phyloP scores from a whole-genome alignment of 2,113 vertebrate genomes.

The Otolemur garnettii region DNA sequence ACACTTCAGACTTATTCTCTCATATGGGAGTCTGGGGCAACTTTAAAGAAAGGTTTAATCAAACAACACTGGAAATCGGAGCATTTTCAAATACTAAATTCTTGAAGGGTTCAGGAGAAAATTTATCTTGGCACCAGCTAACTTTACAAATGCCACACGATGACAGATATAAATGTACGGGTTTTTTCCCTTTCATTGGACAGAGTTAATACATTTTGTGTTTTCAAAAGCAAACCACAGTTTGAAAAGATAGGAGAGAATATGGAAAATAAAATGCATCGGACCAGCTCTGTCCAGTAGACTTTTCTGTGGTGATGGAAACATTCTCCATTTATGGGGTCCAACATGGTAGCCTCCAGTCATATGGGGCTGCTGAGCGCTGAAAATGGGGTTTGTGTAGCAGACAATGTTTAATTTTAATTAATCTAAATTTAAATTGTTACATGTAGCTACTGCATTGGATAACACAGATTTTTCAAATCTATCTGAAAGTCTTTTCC shows the following conservation, averaged over 20 bases:
- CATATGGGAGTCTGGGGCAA: not conserved
- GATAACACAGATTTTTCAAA: conserved; percentile 33
- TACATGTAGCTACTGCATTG: not conserved
- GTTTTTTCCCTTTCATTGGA: not conserved
- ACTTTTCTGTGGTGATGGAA: not conserved
- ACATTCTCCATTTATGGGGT: not conserved
- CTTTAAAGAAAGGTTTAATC: conserved; percentile 13
- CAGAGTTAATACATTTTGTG: conserved; percentile 17
- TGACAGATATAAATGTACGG: conserved; percentile 30
- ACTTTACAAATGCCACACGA: conserved; percentile 50
- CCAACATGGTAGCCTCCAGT: not conserved
- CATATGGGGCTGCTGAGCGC: not conserved
- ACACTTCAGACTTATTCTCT: not conserved
- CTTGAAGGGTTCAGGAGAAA: not conserved
- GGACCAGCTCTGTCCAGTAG: not conserved
- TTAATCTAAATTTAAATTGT: not conserved
- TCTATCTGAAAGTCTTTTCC: not conserved
- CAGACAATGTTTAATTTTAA: not conserved
- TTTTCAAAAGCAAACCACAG: conserved; percentile 41
- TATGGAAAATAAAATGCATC: not conserved
- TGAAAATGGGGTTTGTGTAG: not conserved
- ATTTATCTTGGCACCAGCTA: conserved; percentile 34
- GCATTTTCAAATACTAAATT: conserved; percentile 49
- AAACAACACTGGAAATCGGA: not conserved
- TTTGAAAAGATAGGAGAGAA: conserved; percentile 41